Percentiles rank a stretch among this genome's conserved stretches.
Evolutionary conservation across 2,113 vertebrate genomes (phyloP).

Genomic region (Amphiprion percula): DNA sequence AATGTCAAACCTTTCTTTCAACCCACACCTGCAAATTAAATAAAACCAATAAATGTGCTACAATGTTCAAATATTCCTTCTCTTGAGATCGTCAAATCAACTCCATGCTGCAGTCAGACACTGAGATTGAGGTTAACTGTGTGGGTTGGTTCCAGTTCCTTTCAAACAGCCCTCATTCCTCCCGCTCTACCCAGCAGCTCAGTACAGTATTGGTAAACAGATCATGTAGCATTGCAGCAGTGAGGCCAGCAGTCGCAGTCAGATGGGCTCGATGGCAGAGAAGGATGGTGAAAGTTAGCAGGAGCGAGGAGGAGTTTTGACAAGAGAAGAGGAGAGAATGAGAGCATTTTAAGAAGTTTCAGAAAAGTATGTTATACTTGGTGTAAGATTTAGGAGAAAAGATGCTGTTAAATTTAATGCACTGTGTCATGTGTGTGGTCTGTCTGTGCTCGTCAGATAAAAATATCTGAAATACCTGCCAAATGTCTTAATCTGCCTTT

Average conservation of each 20-base stretch:
- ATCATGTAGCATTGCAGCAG: slow-evolving; percentile 72
- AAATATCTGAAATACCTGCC: slow-evolving; percentile 13
- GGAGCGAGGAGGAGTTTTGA: slow-evolving; percentile 8
- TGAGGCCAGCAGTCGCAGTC: slow-evolving; percentile 29
- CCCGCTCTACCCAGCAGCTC: slow-evolving; percentile 23
- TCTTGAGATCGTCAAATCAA: neutral
- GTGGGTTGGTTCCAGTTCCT: slow-evolving; percentile 11
- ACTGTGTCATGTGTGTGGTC: neutral
- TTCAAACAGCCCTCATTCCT: slow-evolving; percentile 29
- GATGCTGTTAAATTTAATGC: neutral
- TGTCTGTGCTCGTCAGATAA: neutral
- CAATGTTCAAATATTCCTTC: neutral
- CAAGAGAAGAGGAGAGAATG: slow-evolving; percentile 13
- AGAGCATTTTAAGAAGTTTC: neutral
- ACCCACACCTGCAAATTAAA: slow-evolving; percentile 9
- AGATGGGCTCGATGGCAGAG: slow-evolving; percentile 33
- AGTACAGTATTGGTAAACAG: slow-evolving; percentile 68
- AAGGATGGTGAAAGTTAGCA: slow-evolving; percentile 2
- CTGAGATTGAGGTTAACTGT: slow-evolving; percentile 17
- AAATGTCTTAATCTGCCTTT: slow-evolving; percentile 44
- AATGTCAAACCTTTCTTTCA: slow-evolving; percentile 1
- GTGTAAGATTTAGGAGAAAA: slow-evolving; percentile 13
- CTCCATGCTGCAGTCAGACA: slow-evolving; percentile 10
- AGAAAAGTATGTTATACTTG: neutral
- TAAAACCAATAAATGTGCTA: neutral